Conservation (phyloP, 2,888 invertebrate species). For the Drosophila melanosoma region DNA sequence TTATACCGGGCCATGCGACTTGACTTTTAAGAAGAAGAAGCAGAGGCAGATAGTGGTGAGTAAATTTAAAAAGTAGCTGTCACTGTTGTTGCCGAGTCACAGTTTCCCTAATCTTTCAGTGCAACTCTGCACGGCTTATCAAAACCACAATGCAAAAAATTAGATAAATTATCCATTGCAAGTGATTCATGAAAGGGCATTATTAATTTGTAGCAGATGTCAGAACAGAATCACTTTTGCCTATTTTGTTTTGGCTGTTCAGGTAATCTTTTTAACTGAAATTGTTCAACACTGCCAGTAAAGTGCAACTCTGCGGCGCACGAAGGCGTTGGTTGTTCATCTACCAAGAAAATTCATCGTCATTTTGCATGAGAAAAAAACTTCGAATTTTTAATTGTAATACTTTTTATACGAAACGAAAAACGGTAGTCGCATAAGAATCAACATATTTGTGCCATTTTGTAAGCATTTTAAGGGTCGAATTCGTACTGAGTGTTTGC, state of each 20-base stretch:
- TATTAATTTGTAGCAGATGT: not conserved
- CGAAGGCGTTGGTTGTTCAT: conserved; percentile 78
- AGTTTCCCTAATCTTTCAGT: not conserved
- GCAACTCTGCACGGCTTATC: conserved; percentile 25
- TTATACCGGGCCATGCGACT: conserved; percentile 40
- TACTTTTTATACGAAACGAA: conserved; percentile 69
- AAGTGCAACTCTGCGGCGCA: conserved; percentile 61
- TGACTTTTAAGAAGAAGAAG: conserved; percentile 1
- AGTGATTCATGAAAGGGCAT: not conserved
- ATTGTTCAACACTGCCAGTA: conserved; percentile 34
- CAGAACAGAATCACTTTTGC: not conserved
- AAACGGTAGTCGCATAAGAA: conserved; percentile 69
- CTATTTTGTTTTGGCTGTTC: not conserved
- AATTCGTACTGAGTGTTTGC: conserved; percentile 69
- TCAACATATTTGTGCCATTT: conserved; percentile 76
- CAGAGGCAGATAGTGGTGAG: conserved; percentile 4
- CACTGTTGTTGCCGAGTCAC: conserved; percentile 6
- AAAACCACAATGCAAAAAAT: conserved; percentile 2
- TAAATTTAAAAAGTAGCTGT: conserved; percentile 8
- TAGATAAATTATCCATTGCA: not conserved
- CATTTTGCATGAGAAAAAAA: conserved; percentile 81
- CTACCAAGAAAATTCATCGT: conserved; percentile 81
- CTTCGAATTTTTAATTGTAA: conserved; percentile 71
- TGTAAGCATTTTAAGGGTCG: conserved; percentile 65
- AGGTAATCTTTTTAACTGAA: conserved; percentile 7